phyloP scores from a whole-genome alignment of 30 jellyfish, hydroid and myxozoan species.

The Sanderia malayensis region DNA sequence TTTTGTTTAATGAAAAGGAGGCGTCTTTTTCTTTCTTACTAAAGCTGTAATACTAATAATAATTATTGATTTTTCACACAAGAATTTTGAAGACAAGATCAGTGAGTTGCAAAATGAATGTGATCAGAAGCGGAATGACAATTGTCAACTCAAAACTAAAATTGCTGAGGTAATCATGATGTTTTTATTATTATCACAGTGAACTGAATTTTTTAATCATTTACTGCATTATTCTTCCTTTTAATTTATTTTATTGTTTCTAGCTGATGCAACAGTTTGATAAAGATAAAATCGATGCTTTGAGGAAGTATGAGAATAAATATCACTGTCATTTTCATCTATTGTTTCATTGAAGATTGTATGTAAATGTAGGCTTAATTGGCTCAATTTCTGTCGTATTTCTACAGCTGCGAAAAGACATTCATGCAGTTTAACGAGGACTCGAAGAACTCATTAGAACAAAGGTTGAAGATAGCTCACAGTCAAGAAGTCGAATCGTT shows the following conservation, averaged over 20 bases:
- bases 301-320: conserved; percentile 25
- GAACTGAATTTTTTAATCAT: no score
- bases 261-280: conserved; percentile 60
- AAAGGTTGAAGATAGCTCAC: conserved; percentile 23
- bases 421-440: conserved; percentile 59
- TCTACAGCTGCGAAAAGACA: conserved; percentile 56
- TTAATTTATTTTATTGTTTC: neutral
- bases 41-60: no score
- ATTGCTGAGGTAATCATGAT: conserved; percentile 50
- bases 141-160: conserved; percentile 25
- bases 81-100: neutral
- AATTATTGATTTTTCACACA: no score
- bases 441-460: conserved; percentile 23
- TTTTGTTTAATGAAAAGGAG: no score
- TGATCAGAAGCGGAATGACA: conserved; percentile 18
- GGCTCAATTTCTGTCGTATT: no score
- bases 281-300: conserved; percentile 44
- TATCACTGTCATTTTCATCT: no score
- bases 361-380: no score
- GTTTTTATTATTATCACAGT: neutral
- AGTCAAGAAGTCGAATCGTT: conserved; percentile 20
- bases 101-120: neutral
- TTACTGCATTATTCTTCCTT: no score
- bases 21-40: no score
- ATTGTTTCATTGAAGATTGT: no score